Base-by-base conservation (phyloP, 2,797 vertebrate species). In the Alcedo atthis region DNA sequence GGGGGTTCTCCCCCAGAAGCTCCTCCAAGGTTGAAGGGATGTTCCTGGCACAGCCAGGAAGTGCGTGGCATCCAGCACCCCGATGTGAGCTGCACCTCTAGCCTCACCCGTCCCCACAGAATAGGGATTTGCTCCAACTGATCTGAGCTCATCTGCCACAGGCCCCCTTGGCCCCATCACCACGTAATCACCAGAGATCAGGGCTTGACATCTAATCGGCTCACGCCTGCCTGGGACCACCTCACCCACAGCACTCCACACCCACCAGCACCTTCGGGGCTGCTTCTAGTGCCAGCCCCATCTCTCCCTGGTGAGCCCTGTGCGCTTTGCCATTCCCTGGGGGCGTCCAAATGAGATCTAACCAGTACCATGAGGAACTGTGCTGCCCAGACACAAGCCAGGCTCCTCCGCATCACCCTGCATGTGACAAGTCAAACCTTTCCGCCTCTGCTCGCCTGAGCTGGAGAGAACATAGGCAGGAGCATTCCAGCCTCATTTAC, bases 221-320 rank as follows among this genome's bases (percentile, higher is more conserved):
- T 92, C 91, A 83, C 10, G 1, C 53, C 86, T 17, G 73, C 81
- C 48, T 2, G 45, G 69, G 77, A 83, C 77, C 86, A 58, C 89
- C 66, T 43, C 73, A 12, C 19, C 66, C 40, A 1, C 30, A 12
- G 74, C 64, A 13, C 15, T 22, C 45, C 0, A 4, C 18, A 10
- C n/a, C 54, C 45, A 10, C 77, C 8, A 1, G 42, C 1, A 1
- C 43, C 35, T n/a, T 49, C 1, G 0, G 57, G 35, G 64, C 43
- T 7, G 61, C 59, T 35, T 28, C 59, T 0, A 0, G 3, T 32
- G n/a, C 21, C 46, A 32, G 33, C 51, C 12, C 43, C 12, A 3
- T 1, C 11, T 55, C n/a, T 32, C 35, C 18, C 0, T 0, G 9
- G 58, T 25, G 70, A 42, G 8, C 40, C 37, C 0, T 0, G 8